Conservation (phyloP, 2,113 vertebrate genomes). For the Phylloscopus trochiloides region DNA sequence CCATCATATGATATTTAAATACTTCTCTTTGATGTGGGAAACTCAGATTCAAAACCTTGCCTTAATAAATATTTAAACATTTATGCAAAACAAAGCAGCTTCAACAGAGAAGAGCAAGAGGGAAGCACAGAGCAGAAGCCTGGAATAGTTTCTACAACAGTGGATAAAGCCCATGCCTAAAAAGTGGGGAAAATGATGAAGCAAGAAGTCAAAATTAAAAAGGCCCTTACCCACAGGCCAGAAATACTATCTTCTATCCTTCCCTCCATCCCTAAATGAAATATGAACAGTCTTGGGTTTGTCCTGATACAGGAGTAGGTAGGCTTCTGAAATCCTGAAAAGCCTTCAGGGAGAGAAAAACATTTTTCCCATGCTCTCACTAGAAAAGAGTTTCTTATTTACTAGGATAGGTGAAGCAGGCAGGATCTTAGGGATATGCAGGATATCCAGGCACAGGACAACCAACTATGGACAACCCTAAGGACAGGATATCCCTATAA, state of each 20-base stretch:
- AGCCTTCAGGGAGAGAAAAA: neutral
- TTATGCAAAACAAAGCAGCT: neutral
- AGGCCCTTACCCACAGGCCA: neutral
- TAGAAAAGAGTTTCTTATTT: neutral
- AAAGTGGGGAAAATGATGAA: neutral
- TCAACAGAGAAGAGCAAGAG: neutral
- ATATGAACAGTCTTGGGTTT: neutral
- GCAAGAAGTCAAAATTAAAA: neutral
- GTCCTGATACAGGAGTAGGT: neutral
- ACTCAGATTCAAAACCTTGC: constrained; percentile 11
- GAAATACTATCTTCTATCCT: neutral
- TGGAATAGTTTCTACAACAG: neutral
- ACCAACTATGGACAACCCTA: too few relatives aligned
- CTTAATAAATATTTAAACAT: constrained; percentile 29
- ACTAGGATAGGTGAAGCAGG: neutral
- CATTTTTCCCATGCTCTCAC: neutral
- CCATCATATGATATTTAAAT: neutral
- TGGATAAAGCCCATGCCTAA: neutral
- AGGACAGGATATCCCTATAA: too few relatives aligned
- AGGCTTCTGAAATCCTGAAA: neutral
- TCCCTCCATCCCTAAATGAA: neutral
- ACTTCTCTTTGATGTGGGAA: constrained; percentile 2
- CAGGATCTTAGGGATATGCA: neutral
- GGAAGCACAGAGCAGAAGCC: neutral
- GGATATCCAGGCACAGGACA: neutral